Percentiles rank a stretch among this genome's conserved stretches.
Conservation (phyloP, 2,113 vertebrate genomes). For the Globicephala melas region DNA sequence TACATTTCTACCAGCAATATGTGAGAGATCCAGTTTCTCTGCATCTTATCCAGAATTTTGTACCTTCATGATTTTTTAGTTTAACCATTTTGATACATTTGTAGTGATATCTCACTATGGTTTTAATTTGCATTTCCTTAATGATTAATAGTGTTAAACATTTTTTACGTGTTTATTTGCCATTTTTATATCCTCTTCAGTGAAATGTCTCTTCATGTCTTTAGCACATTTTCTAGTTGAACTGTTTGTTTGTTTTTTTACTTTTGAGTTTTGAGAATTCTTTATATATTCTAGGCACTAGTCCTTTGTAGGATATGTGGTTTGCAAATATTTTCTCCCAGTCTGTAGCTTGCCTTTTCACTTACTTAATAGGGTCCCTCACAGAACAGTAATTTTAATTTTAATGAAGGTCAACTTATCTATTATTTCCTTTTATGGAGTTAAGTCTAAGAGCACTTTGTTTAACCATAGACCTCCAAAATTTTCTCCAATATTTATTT, state of each 20-base stretch:
- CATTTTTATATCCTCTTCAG: background rate
- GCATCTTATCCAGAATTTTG: background rate
- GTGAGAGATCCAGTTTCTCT: background rate
- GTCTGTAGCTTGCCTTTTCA: background rate
- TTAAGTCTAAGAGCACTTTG: background rate
- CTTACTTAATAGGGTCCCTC: background rate
- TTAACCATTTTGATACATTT: background rate
- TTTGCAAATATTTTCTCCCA: background rate
- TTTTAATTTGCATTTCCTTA: background rate
- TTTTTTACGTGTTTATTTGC: background rate
- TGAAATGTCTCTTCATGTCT: background rate
- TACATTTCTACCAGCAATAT: background rate
- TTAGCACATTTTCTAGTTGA: background rate
- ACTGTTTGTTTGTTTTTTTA: background rate
- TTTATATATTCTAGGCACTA: background rate
- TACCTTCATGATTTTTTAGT: background rate
- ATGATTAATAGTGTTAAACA: background rate
- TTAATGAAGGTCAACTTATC: background rate
- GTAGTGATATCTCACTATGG: background rate
- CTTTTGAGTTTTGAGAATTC: background rate
- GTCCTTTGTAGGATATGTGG: background rate
- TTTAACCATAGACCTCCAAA: background rate
- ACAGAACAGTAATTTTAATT: background rate
- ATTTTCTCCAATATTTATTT: background rate
- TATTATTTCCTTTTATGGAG: background rate